Percentiles rank a stretch among this genome's conserved stretches.
These are phyloP conservation scores for Oreohelix idahoensis DNA, from an alignment of 1,140 invertebrate species.

Conservation along the genomic window DNA sequence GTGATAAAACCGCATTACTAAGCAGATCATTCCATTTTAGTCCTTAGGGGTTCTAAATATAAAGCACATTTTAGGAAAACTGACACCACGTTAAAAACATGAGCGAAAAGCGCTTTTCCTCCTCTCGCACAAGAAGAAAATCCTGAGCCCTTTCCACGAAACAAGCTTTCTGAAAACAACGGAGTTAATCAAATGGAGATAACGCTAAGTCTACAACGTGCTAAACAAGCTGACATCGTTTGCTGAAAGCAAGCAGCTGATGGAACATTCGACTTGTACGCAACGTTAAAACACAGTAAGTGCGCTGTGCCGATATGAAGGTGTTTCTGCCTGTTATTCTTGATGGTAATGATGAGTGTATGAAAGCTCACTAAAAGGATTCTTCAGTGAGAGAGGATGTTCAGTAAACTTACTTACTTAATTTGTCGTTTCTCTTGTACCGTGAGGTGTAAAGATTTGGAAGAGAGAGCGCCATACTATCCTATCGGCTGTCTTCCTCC, in stretches of 20 bases:
- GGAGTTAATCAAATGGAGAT: not conserved
- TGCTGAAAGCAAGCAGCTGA: not conserved
- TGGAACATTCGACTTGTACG: not conserved
- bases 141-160: not conserved
- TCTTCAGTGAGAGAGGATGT: too few species aligned
- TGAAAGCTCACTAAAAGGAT: too few species aligned
- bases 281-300: not conserved
- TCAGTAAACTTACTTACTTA: too few species aligned
- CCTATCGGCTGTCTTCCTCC: too few species aligned
- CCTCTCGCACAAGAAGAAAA: not conserved
- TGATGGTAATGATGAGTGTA: too few species aligned
- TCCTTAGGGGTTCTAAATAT: not conserved
- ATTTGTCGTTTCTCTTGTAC: too few species aligned
- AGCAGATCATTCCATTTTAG: not conserved
- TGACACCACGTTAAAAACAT: not conserved
- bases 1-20: not conserved
- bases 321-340: too few species aligned
- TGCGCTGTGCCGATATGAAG: not conserved
- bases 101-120: not conserved
- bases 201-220: not conserved
- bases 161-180: slow-evolving; percentile 13
- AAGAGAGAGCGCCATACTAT: too few species aligned
- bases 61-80: not conserved
- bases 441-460: too few species aligned
- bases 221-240: not conserved